Percentiles rank a stretch among this genome's conserved stretches.
These are phyloP conservation scores for Crypturellus undulatus DNA, from an alignment of 2,113 vertebrate species.

Conservation along the genomic window DNA sequence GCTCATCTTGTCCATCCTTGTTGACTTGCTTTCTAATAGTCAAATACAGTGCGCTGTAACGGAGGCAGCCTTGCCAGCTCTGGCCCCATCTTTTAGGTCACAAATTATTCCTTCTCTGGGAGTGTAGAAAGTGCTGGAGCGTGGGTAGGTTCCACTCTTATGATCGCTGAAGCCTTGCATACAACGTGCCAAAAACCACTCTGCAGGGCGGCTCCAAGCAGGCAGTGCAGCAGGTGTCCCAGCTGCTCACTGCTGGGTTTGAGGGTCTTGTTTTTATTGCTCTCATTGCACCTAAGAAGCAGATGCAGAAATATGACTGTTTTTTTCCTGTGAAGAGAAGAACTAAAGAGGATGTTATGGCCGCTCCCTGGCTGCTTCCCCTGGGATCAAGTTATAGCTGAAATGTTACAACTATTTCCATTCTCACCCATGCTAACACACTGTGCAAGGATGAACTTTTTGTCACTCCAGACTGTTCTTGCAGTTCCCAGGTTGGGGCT, in stretches of 20 bases:
- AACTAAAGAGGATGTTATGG: neutral
- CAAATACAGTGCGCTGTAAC: neutral
- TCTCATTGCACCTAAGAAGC: neutral
- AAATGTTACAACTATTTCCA: neutral
- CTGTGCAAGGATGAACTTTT: neutral
- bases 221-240: neutral
- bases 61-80: neutral
- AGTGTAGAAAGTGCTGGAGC: neutral
- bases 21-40: neutral
- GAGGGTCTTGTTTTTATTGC: neutral
- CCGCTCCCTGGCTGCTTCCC: too few species aligned
- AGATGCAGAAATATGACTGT: neutral
- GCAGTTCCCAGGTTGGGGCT: neutral
- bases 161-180: neutral
- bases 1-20: neutral
- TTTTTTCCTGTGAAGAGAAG: neutral
- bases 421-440: neutral
- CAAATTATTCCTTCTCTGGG: neutral
- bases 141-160: neutral
- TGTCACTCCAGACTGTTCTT: neutral
- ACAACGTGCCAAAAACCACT: neutral
- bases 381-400: neutral
- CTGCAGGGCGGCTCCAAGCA: neutral
- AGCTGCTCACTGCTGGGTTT: neutral
- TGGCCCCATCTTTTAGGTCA: neutral